Evolutionary conservation across 2,888 invertebrate genomes (phyloP), one percentile per base, ranked within the genome.

Genomic region (Azorinus chamasolen): DNA sequence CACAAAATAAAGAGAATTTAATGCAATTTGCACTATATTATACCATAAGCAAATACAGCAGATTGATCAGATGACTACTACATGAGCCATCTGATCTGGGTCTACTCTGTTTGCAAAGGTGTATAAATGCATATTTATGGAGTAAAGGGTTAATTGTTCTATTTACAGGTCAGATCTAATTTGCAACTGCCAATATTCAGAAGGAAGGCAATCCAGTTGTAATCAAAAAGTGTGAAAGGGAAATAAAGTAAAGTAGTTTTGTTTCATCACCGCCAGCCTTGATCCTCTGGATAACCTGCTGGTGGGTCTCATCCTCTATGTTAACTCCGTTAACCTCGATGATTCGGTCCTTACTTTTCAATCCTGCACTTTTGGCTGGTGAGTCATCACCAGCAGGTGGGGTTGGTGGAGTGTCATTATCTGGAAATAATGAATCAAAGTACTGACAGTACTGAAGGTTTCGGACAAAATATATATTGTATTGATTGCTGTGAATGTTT

Each of bases 251-350:
- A 87, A 99, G 94, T 87, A 99, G 94, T 90, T 96, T 96, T 16
- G 98, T 98, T 93, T 98, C 97, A 90, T 96, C 95, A 0, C 89
- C 87, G 72, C 97, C 95, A 69, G 96, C 95, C 94, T 98, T 98
- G 92, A 99, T 98, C 84, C 97, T 95, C 91, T 96, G 96, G 79
- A 99, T 98, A 80, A 99, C 98, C 94, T 94, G 92, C 93, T 97
- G 97, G 94, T 98, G 98, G 81, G 96, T 96, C 94, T 98, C 97
- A 90, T 95, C 96, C 68, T 96, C 95, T 92, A 98, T 97, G 94
- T 96, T 96, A 88, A 96, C 96, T 83, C 97, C 97, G 94, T 98
- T 98, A 63, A 99, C 98, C 65, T 94, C 94, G 16, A 94, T 89
- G 59, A 94, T 94, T 64, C 98, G 95, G 93, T 99, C 99, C 74